Evolutionary conservation across 2,113 vertebrate species (phyloP).

Genomic region (Vulpes lagopus): DNA sequence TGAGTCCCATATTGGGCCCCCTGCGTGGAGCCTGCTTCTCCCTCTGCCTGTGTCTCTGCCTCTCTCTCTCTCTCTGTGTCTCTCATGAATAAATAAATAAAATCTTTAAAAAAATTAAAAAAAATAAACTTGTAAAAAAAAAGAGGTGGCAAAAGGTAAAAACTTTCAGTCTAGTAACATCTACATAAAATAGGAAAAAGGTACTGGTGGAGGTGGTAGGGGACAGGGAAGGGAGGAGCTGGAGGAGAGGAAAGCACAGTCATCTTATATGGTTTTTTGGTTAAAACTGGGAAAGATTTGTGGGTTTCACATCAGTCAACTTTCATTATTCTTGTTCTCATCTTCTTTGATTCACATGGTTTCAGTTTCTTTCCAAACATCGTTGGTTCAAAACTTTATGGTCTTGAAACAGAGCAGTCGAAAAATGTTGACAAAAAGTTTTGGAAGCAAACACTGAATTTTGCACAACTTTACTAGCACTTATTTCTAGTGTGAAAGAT

Average conservation of each 20-base stretch:
- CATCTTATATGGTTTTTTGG: neutral
- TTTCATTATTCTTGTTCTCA: constrained; percentile 43
- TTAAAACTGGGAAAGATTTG: constrained; percentile 42
- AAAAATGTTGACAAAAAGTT: constrained; percentile 51
- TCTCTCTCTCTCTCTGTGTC: too few species aligned
- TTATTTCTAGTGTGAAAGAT: constrained; percentile 52
- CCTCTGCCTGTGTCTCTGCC: too few species aligned
- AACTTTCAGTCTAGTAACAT: neutral
- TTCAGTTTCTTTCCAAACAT: constrained; percentile 54
- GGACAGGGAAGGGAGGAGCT: neutral
- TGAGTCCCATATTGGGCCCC: too few species aligned
- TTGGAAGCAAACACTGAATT: constrained; percentile 43
- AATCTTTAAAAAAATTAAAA: too few species aligned
- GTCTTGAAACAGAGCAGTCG: constrained; percentile 29
- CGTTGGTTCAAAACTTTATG: constrained; percentile 48
- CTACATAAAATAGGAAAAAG: neutral
- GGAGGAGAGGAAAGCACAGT: neutral
- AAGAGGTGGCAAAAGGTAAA: neutral
- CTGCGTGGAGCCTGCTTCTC: too few species aligned
- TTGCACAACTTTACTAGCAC: neutral
- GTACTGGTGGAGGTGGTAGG: neutral
- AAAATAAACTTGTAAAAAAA: too few species aligned
- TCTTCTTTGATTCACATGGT: constrained; percentile 46
- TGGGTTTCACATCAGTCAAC: constrained; percentile 42
- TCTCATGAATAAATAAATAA: too few species aligned